Evolutionary conservation across 2,888 invertebrate genomes (phyloP), one percentile per base, ranked within the genome.

Genomic region (Gibbula magus): DNA sequence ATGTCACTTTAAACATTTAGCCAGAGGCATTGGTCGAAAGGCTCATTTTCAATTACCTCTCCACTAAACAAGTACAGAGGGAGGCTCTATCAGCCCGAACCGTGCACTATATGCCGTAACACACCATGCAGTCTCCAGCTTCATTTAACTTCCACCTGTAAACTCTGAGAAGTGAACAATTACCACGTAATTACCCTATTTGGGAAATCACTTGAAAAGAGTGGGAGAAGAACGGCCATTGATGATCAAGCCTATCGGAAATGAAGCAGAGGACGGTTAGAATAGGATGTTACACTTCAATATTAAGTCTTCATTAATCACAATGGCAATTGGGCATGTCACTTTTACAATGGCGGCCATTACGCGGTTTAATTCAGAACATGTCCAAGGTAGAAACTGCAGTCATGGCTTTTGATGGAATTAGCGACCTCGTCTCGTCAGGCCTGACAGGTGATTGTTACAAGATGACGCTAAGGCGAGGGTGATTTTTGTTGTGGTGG

Each of bases 281-380:
- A 29, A 75, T 75, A 54, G 75, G 54, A 75, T 32, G 75, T 54
- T 54, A 75, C 75, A 53, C 54, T 75, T 75, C 29, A 54, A 29
- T 51, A 75, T 75, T 54, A 75, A 75, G 35, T n/a, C 22, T 25
- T 54, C 75, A 75, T 75, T 75, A 75, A 75, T 75, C 75, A 54
- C 54, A 53, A 53, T 75, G 29, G 29, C 53, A 75, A 75, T 75
- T 75, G 54, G 54, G 53, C 54, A 54, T 75, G 75, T 53, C 75
- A 75, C 32, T 29, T 18, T 54, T 10, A 75, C 75, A 75, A 75
- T 54, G 54, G 54, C 75, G 13, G 53, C 75, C 54, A 53, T 75
- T 53, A 53, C 53, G 20, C 32, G 32, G 32, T 54, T 75, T 75
- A 53, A 75, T 75, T 52, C 75, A 52, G 39, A 75, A 75, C 75